These are phyloP conservation scores for Mionectes macconnelli DNA, from an alignment of 2,113 vertebrate species.

Conservation along the genomic window DNA sequence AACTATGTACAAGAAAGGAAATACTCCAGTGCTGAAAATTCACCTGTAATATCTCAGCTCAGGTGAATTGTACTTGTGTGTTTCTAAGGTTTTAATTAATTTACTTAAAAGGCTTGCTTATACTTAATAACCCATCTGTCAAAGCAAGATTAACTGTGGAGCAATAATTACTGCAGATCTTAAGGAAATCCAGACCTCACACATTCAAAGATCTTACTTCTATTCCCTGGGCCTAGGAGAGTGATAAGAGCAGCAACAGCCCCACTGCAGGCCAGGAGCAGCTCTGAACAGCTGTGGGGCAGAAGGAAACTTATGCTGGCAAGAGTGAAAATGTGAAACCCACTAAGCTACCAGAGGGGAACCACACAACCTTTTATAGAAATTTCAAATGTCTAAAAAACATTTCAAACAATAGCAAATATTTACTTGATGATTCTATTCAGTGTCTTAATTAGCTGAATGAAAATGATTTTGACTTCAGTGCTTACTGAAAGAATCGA, in stretches of 20 bases:
- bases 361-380: not conserved
- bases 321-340: not conserved
- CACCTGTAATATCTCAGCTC: not conserved
- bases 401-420: not conserved
- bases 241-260: not conserved
- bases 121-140: not conserved
- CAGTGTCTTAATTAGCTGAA: not conserved
- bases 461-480: not conserved
- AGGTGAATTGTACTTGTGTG: rapidly evolving
- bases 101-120: not conserved
- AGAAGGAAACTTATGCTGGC: not conserved
- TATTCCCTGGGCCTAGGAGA: not conserved
- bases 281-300: not conserved
- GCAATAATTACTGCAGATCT: not conserved
- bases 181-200: not conserved
- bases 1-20: not conserved
- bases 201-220: not conserved
- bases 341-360: not conserved
- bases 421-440: not conserved
- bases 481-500: not conserved
- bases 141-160: not conserved
- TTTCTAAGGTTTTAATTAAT: not conserved
- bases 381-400: not conserved
- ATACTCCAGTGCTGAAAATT: not conserved
- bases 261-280: not conserved